Conservation (phyloP, 2,888 invertebrate genomes). For the Ephialtes manifestator region DNA sequence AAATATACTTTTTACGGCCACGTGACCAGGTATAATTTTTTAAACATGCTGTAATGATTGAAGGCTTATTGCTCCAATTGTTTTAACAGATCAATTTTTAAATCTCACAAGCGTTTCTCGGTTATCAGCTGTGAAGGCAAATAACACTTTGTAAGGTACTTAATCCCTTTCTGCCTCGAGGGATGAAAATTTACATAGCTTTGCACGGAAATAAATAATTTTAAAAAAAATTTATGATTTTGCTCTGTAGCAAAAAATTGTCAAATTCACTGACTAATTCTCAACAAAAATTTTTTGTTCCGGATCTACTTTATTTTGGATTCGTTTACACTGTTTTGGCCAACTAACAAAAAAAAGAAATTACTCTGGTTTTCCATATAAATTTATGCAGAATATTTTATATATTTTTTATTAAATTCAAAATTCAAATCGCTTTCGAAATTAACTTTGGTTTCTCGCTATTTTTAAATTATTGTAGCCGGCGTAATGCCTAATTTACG, state of each 20-base stretch:
- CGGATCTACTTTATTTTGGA: background rate
- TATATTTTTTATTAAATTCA: conserved; percentile 14
- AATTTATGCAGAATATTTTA: too few species aligned
- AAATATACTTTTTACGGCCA: too few species aligned
- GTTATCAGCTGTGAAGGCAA: background rate
- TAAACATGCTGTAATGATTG: conserved; percentile 27
- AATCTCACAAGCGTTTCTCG: background rate
- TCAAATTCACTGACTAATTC: too few species aligned
- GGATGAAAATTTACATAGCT: background rate
- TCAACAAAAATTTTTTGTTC: too few species aligned
- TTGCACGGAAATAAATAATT: background rate
- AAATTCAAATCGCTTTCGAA: conserved; percentile 49
- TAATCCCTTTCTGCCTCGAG: background rate
- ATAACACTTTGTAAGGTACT: background rate
- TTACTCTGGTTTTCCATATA: too few species aligned
- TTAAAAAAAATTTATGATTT: too few species aligned
- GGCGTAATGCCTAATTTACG: too few species aligned
- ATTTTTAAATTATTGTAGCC: conserved; percentile 69
- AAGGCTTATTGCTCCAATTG: background rate
- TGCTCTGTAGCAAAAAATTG: too few species aligned
- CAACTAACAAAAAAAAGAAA: too few species aligned
- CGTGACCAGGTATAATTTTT: background rate
- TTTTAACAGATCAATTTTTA: background rate
- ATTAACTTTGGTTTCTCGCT: conserved; percentile 76
- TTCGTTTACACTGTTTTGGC: too few species aligned